A percentile compares a stretch with the other conserved stretches of the same genome.
Evolutionary conservation across 2,888 invertebrate species (phyloP).

Genomic region (Caenorhabditis parvicauda): DNA sequence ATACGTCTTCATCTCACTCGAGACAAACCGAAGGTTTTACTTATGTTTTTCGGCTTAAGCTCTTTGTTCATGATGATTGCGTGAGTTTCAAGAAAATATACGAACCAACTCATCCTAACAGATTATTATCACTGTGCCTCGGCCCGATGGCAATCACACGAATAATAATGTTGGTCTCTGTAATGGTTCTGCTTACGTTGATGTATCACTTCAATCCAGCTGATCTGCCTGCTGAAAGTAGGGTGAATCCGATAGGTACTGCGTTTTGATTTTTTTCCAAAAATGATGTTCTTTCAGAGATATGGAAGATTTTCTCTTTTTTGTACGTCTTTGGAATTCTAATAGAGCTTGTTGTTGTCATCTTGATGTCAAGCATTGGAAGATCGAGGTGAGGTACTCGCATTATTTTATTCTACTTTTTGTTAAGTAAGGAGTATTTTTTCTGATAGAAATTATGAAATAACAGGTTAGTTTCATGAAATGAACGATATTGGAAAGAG

Average conservation of each 20-base stretch:
- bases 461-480: no score
- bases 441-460: no score
- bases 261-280: neutral
- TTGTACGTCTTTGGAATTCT: constrained; percentile 35
- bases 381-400: constrained; percentile 25
- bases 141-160: constrained; percentile 55
- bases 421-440: neutral
- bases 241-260: constrained; percentile 15
- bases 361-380: constrained; percentile 40
- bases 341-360: constrained; percentile 39
- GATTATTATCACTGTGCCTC: constrained; percentile 43
- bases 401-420: neutral
- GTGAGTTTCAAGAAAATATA: constrained; percentile 12
- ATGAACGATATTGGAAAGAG: no score
- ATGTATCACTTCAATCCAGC: constrained; percentile 22
- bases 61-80: constrained; percentile 36
- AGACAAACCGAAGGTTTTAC: no score
- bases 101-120: constrained; percentile 11
- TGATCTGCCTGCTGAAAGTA: constrained; percentile 10
- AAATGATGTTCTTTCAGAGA: constrained; percentile 32
- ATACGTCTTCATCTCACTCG: no score
- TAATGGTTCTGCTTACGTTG: constrained; percentile 33
- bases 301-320: constrained; percentile 44
- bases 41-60: constrained; percentile 28
- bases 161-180: constrained; percentile 33